Conservation (phyloP, 2,797 vertebrate genomes). For the Heterohyrax brucei region DNA sequence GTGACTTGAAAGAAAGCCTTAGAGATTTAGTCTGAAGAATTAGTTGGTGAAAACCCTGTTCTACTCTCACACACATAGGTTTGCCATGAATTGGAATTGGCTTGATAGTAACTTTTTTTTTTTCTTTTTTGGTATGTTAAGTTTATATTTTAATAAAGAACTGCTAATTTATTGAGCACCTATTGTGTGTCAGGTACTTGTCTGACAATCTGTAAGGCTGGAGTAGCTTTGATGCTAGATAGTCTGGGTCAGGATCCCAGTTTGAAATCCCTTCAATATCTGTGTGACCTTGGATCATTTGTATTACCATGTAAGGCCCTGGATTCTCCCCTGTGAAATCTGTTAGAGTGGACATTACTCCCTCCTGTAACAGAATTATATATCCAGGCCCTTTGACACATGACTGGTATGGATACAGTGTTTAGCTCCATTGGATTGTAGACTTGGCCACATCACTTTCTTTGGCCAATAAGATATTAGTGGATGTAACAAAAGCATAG, state of each 20-base stretch:
- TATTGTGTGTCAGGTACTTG: neutral
- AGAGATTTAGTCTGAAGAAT: neutral
- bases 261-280: neutral
- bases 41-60: neutral
- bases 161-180: neutral
- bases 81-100: neutral
- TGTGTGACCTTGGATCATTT: neutral
- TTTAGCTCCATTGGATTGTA: accelerated
- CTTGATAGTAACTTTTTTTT: neutral
- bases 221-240: neutral
- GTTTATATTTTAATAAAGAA: accelerated
- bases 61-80: neutral
- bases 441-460: neutral
- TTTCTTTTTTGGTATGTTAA: neutral
- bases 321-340: neutral
- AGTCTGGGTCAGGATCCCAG: neutral
- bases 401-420: neutral
- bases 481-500: neutral
- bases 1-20: neutral
- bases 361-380: neutral
- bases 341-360: neutral
- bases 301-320: neutral
- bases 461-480: neutral
- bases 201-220: no score
- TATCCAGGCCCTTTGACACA: accelerated